A percentile compares a stretch with the other conserved stretches of the same genome.
Evolutionary conservation across 2,113 vertebrate genomes (phyloP).

Genomic region (Chlamydotis undulata): DNA sequence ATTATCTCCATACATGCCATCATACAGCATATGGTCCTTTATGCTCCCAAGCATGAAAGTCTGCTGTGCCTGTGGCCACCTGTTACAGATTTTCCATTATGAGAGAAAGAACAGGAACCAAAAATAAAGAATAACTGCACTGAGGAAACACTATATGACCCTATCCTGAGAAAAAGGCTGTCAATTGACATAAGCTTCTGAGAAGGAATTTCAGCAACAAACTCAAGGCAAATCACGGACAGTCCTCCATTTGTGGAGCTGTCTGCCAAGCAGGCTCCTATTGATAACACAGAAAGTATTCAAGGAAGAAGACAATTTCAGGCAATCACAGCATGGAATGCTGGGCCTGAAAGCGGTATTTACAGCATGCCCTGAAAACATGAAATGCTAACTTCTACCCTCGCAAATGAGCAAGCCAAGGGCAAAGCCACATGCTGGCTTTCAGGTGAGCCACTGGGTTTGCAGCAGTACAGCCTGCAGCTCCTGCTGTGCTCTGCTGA

Average conservation of each 20-base stretch:
- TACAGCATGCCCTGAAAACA: not conserved
- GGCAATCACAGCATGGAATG: not conserved
- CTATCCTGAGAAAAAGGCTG: constrained; percentile 49
- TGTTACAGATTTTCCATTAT: constrained; percentile 67
- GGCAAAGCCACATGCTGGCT: not conserved
- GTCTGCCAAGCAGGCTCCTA: constrained; percentile 23
- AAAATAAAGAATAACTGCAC: constrained; percentile 46
- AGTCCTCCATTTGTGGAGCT: constrained; percentile 32
- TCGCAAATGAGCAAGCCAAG: not conserved
- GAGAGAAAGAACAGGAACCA: constrained; percentile 45
- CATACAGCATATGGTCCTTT: constrained; percentile 51
- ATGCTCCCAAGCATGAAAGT: constrained; percentile 33
- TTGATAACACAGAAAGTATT: constrained; percentile 43
- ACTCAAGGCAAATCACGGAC: constrained; percentile 15
- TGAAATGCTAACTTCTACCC: not conserved
- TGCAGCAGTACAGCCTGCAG: not conserved
- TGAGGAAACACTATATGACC: constrained; percentile 49
- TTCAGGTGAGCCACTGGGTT: not conserved
- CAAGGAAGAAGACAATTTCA: constrained; percentile 19
- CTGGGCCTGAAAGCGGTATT: not conserved
- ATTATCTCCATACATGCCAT: constrained; percentile 30
- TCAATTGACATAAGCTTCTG: constrained; percentile 40
- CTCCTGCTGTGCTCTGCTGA: not conserved
- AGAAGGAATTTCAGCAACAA: constrained; percentile 57
- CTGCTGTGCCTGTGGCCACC: constrained; percentile 63